phyloP scores from a whole-genome alignment of 2,888 invertebrate genomes.

The Villa cingulata region DNA sequence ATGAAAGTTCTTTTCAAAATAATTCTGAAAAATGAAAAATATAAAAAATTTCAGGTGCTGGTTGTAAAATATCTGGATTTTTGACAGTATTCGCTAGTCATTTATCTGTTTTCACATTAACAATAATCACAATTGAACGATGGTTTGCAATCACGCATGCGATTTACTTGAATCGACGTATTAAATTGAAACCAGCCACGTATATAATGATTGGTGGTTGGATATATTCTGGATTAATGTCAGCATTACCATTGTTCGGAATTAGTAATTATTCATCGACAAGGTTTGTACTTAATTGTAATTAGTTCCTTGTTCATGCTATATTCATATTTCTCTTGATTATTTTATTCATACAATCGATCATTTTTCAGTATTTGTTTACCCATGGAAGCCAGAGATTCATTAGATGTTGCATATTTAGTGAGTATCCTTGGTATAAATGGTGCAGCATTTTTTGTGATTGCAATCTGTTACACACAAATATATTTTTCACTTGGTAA shows the following conservation, averaged over 20 bases:
- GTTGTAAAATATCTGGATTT: slow-evolving; percentile 78
- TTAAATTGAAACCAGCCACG: slow-evolving; percentile 57
- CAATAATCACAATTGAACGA: slow-evolving; percentile 72
- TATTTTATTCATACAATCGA: no score
- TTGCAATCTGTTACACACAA: slow-evolving; percentile 72
- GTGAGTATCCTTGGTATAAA: slow-evolving; percentile 60
- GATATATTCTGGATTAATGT: slow-evolving; percentile 63
- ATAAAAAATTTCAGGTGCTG: slow-evolving; percentile 40
- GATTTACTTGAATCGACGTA: slow-evolving; percentile 65
- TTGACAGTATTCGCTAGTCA: slow-evolving; percentile 78
- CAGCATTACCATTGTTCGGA: slow-evolving; percentile 64
- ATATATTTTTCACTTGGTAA: slow-evolving; percentile 70
- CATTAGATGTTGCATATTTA: slow-evolving; percentile 59
- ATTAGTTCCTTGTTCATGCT: no score
- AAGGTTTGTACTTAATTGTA: no score
- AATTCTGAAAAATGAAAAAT: background rate
- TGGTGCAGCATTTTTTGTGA: slow-evolving; percentile 67
- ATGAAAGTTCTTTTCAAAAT: background rate
- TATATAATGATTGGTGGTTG: slow-evolving; percentile 68
- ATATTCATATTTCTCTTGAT: no score
- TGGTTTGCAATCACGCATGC: slow-evolving; percentile 76
- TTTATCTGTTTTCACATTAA: slow-evolving; percentile 73
- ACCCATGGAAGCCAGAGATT: slow-evolving; percentile 65
- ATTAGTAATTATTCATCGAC: slow-evolving; percentile 82
- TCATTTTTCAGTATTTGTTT: slow-evolving; percentile 57